Evolutionary conservation across 1,140 invertebrate species (phyloP), one percentile per base, ranked within the genome.

Genomic region (Diorhabda carinulata): DNA sequence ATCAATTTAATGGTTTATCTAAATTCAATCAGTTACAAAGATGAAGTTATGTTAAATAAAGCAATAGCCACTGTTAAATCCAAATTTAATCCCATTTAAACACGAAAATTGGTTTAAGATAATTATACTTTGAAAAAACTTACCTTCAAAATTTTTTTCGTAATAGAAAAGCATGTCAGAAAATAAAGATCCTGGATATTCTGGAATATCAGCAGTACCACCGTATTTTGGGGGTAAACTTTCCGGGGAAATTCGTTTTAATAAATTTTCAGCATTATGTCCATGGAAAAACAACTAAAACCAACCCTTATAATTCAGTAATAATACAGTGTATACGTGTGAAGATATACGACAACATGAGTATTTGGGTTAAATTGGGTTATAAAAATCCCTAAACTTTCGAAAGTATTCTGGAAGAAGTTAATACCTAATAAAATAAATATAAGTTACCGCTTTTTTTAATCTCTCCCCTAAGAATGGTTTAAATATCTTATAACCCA

Each of bases 401-500:
- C 25, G 25, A 25, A 25, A 25, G 25, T 25, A 25, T 25, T 25
- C 25, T 25, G 25, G 25, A 1, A 25, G 25, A 25, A 25, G 25
- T 25, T 25, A 25, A 25, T 25, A 25, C 25, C 25, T 25, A 25
- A 25, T 25, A 25, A 25, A 25, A 25, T 25, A 25, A 25, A 25
- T 25, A 25, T 25, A 25, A 25, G 25, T 25, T 25, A 25, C 86
- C 52, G 84, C 81, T 70, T 87, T 87, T 73, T 87, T 85, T 3
- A 88, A 77, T 70, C 87, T 85, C 72, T 88, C 86, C 52, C 88
- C 81, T 10, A 95, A 83, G 77, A 94, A 92, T 25, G 88, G 90
- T 78, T 93, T 93, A 76, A 93, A 90, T 52, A 94, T 83, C 56
- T 88, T 86, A 74, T 89, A 92, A 3, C 91, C 83, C 77, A 91